Evolutionary conservation across 1,140 invertebrate species (phyloP).

Genomic region (Lanistes nyassanus): DNA sequence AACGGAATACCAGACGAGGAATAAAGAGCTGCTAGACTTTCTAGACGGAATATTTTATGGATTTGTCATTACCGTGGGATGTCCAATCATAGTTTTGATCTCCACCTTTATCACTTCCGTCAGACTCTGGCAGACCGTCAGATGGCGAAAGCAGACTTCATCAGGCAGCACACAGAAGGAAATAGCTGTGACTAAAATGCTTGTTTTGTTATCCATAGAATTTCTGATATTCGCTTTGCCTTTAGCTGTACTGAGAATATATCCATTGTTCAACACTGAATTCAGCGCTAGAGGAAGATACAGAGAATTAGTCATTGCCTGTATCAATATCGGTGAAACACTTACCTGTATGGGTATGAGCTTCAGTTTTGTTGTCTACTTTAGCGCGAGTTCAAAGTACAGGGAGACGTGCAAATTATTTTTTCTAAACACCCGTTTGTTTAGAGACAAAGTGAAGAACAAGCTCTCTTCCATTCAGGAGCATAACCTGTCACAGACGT

Average conservation of each 20-base stretch:
- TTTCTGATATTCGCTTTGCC: not conserved
- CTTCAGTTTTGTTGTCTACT: conserved; percentile 12
- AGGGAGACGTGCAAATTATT: not conserved
- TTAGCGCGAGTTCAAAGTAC: not conserved
- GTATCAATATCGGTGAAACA: not conserved
- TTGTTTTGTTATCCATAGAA: not conserved
- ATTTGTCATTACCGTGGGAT: not conserved
- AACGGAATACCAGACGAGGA: not conserved
- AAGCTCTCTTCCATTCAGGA: too few species aligned
- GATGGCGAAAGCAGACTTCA: not conserved
- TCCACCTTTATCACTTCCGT: not conserved
- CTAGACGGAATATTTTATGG: conserved; percentile 10
- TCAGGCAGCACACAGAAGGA: not conserved
- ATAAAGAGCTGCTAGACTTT: not conserved
- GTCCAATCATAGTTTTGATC: conserved; percentile 5
- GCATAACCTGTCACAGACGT: too few species aligned
- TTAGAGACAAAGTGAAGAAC: too few species aligned
- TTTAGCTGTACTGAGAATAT: not conserved
- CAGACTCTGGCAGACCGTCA: not conserved
- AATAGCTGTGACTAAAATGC: conserved; percentile 6
- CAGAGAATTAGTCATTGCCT: not conserved
- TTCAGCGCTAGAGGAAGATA: not conserved
- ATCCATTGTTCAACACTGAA: not conserved
- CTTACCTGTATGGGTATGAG: not conserved
- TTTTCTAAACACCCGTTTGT: too few species aligned